Base-by-base conservation (phyloP, 2,113 vertebrate genomes). In the Lepus europaeus region DNA sequence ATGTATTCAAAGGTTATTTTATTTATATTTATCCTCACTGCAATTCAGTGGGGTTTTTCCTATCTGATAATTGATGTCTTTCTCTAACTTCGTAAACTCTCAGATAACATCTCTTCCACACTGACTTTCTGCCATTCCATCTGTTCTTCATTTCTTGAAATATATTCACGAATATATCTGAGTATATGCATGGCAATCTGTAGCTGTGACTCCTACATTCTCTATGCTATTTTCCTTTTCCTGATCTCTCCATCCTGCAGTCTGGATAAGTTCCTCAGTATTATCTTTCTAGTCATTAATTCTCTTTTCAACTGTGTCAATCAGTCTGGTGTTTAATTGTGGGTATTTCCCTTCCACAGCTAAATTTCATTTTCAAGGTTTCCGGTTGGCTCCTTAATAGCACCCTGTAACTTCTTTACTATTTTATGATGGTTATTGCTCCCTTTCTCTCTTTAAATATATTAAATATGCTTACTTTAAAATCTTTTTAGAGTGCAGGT, bases 31-130 rank as follows among this genome's bases (percentile, higher is more conserved):
- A 31, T 56, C n/a, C 56, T 64, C 66, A 73, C 16, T 59, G 39
- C 11, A 95, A 31, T 31, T 93, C 17, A 89, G 31, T 86, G 6
- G 13, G 69, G 5, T 72, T 80, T 79, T 9, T 16, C 20, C 29
- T 78, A 31, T 53, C 31, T 86, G 49, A 78, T 68, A 68, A 93
- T 14, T 81, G 11, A 63, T 73, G 31, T 89, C 31, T 76, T 93
- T 83, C 31, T 93, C 72, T 86, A 91, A 68, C 82, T 94, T 39
- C 82, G 29, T 19, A 89, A 87, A 66, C 76, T 90, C 19, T 96
- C 70, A 95, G 6, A 27, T 66, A 83, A 68, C 79, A 89, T 78
- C 17, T 39, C 45, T 70, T 94, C 33, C 51, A 68, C 22, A 72
- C 3, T 61, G 20, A 33, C 51, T 74, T 84, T 95, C 33, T 80